Conservation (phyloP, 2,113 vertebrate genomes). For the Xyrauchen texanus region DNA sequence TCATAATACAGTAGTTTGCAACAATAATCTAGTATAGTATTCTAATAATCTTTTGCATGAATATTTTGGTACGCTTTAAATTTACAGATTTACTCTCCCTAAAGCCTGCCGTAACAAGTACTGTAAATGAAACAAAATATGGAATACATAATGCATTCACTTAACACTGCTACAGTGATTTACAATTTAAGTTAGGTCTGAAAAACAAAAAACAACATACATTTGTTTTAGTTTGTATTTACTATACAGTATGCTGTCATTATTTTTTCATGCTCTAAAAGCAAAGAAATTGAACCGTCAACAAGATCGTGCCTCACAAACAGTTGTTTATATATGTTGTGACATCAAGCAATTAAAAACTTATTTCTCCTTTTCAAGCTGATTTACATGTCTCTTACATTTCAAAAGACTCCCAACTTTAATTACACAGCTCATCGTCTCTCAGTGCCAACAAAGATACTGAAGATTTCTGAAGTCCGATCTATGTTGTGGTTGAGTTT, state of each 20-base stretch:
- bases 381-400: too few relatives aligned
- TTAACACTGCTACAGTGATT: not conserved
- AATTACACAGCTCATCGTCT: not conserved
- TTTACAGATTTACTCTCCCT: not conserved
- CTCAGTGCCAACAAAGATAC: too few relatives aligned
- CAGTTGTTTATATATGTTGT: not conserved
- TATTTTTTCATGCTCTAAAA: not conserved
- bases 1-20: too few relatives aligned
- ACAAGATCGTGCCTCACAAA: not conserved
- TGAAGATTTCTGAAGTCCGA: too few relatives aligned
- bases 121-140: not conserved
- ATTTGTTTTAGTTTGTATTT: not conserved
- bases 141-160: not conserved
- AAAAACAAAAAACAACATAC: not conserved
- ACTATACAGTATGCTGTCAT: not conserved
- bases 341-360: too few relatives aligned
- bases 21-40: too few relatives aligned
- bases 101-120: not conserved
- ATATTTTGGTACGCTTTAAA: not conserved
- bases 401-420: not conserved
- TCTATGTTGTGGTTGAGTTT: too few relatives aligned
- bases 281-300: not conserved
- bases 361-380: not conserved
- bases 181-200: not conserved
- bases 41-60: not conserved